Evolutionary conservation across 2,797 vertebrate genomes (phyloP), one percentile per base, ranked within the genome.

Genomic region (Carapus acus): DNA sequence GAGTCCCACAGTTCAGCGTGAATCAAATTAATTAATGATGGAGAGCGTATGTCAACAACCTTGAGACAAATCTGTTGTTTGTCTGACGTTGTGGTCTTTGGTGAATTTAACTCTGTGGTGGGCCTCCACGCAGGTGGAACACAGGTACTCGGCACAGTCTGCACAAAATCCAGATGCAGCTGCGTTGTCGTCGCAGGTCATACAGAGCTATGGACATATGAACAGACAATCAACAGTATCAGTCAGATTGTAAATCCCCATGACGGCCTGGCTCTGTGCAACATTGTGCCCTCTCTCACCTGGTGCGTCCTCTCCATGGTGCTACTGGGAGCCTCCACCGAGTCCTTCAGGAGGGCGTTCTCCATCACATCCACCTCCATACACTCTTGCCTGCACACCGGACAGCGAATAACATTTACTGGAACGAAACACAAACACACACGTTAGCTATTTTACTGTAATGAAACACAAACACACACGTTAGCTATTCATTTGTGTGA

Each of bases 71-170:
- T 94, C 92, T 27, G 92, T 89, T 67, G 90, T 95, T 62, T 92
- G 92, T 50, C 91, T 90, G 58, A 97, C 92, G 44, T 86, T 90
- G 71, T 97, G 93, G 71, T 97, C 94, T 74, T 92, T 93, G 46
- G 94, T 97, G 82, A 96, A 95, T 80, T 96, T 96, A 37, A 98
- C 94, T 58, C 94, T 87, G 55, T 94, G 94, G 75, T 98, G 94
- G 51, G 94, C 94, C 69, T 94, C 88, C 65, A 97, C 93, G 54
- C 94, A 98, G n/a, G 93, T 93, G 71, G 89, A 86, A 42, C 94
- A 98, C 58, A 98, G 86, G 89, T 93, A 97, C 78, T 97, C 94
- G 1, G 91, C 92, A 63, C 94, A 98, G 63, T 95, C 91, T 41
- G 93, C 91, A 63, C 94, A 97, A 81, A 95, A 98, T 0, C 91